Evolutionary conservation across 2,113 vertebrate genomes (phyloP), one percentile per base, ranked within the genome.

Genomic region (Elephas maximus): DNA sequence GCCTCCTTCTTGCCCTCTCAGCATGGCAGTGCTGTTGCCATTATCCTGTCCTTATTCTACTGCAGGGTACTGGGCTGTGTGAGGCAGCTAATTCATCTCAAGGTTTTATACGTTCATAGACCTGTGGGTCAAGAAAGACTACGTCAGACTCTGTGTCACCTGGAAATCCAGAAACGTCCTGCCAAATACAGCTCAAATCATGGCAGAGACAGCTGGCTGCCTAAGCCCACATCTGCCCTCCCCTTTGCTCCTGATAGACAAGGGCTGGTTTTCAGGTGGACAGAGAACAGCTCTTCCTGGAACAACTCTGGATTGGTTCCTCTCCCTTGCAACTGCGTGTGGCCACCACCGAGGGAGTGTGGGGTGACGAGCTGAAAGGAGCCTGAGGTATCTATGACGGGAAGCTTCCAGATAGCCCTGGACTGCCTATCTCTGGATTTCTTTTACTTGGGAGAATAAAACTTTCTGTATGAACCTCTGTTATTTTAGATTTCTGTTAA

Each of bases 1-100:
- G 44, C 20, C 37, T 53, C 1, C 11, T 1, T 44, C 45, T 53
- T 4, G 17, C 26, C 11, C 1, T 60, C 23, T 20, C 0, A 2
- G 89, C 21, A 45, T 28, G 71, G 8, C 41, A 81, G 60, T 8
- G 20, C 23, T 24, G 1, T 8, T 44, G 74, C 21, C 63, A 4
- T 67, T 6, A 20, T 33, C 33, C 33, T 26, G 8, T 12, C 26
- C 71, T 21, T 33, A 0, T 7, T 45, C 14, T 44, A 1, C 21
- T 2, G 24, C 53, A 86, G 28, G n/a, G 10, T 15, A 10, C 74
- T 53, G 30, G 57, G 20, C 24, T 48, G 0, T 1, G 18, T 0
- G 24, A 7, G 3, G 5, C 33, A 71, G 69, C 28, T 41, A 15
- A 21, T n/a, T 0, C 2, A 33, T 24, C 53, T 77, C n/a, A 24